Conservation (phyloP, 1,140 invertebrate species). For the Pseudoatta argentina region DNA sequence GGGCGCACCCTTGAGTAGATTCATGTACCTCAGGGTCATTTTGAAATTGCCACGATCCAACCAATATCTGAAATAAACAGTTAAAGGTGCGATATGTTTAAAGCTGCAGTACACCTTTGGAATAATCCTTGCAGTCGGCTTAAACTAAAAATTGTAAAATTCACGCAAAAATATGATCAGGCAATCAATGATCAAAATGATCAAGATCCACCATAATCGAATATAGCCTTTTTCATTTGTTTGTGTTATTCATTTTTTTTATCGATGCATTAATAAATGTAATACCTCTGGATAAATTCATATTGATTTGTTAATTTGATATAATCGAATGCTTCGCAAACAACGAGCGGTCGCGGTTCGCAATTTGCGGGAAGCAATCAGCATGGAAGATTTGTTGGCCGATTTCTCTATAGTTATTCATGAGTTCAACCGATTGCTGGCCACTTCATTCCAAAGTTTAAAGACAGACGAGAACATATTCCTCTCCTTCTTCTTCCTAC, state of each 20-base stretch:
- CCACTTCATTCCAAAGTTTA: constrained; percentile 30
- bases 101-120: background rate
- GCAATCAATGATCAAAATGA: too few relatives aligned
- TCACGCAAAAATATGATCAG: too few relatives aligned
- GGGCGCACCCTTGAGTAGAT: constrained; percentile 94
- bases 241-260: background rate
- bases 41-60: constrained; percentile 94
- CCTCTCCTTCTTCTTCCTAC: too few relatives aligned
- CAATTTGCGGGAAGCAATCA: constrained; percentile 39
- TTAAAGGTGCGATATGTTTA: background rate
- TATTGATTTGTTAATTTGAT: constrained; percentile 18
- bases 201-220: too few relatives aligned
- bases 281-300: background rate
- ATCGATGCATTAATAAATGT: background rate
- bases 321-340: constrained; percentile 8
- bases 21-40: constrained; percentile 95
- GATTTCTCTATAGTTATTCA: constrained; percentile 53
- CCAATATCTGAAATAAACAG: constrained; percentile 89
- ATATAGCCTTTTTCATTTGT: too few relatives aligned
- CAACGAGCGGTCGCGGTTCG: background rate
- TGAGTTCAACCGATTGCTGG: constrained; percentile 6
- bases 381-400: constrained; percentile 31
- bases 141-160: too few relatives aligned
- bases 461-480: background rate
- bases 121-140: too few relatives aligned